A percentile compares a stretch with the other conserved stretches of the same genome.
phyloP scores from a whole-genome alignment of 2,113 vertebrate genomes.

The Sylvilagus bachmani region DNA sequence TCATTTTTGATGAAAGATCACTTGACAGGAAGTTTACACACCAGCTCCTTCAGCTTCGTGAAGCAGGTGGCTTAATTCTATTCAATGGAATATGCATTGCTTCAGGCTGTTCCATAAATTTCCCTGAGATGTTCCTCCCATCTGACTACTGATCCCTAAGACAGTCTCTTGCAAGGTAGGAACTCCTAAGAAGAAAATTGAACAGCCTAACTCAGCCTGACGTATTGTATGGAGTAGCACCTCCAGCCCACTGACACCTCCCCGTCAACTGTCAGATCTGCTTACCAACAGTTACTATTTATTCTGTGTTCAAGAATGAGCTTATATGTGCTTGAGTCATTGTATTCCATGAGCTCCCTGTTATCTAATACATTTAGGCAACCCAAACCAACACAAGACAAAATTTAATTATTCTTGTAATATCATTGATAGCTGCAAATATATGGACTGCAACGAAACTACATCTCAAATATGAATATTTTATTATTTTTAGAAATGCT shows the following conservation, averaged over 20 bases:
- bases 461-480: neutral
- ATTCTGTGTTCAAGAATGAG: neutral
- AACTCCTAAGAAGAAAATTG: neutral
- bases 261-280: rapidly evolving
- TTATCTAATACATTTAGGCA: neutral
- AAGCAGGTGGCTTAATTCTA: neutral
- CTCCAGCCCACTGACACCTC: rapidly evolving
- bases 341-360: neutral
- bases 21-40: neutral
- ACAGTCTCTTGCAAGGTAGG: neutral
- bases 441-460: neutral
- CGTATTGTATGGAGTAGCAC: neutral
- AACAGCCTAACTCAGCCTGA: neutral
- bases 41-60: neutral
- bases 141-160: neutral
- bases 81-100: neutral
- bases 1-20: neutral
- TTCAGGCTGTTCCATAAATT: neutral
- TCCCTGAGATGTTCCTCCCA: neutral
- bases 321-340: neutral
- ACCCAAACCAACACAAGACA: neutral
- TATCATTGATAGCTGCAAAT: neutral
- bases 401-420: constrained; percentile 4
- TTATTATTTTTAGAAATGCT: neutral
- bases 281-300: neutral